These are phyloP conservation scores for Graphium colonna DNA, from an alignment of 2,888 invertebrate species.

Conservation along the genomic window DNA sequence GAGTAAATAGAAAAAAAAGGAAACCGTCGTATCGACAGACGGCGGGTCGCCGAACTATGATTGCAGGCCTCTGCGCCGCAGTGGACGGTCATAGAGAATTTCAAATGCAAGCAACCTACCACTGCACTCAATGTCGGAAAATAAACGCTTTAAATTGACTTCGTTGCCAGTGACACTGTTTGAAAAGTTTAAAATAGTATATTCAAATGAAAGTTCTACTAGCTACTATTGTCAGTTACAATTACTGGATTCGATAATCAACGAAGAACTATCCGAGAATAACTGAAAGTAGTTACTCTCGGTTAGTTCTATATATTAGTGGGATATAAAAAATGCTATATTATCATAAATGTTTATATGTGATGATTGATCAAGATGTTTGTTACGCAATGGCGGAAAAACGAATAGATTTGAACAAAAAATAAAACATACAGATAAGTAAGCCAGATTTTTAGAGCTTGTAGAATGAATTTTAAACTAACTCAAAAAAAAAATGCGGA, in stretches of 20 bases:
- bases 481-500: too few species aligned
- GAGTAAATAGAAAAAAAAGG: slow-evolving; percentile 6
- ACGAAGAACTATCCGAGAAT: not conserved
- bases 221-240: not conserved
- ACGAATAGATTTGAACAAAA: not conserved
- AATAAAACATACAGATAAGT: too few species aligned
- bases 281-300: not conserved
- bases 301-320: too few species aligned
- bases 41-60: slow-evolving; percentile 19
- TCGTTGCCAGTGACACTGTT: slow-evolving; percentile 1
- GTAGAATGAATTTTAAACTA: too few species aligned
- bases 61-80: slow-evolving; percentile 16
- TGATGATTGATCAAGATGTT: too few species aligned
- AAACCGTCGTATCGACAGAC: slow-evolving; percentile 13
- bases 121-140: slow-evolving; percentile 10
- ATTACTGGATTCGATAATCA: not conserved
- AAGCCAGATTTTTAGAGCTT: too few species aligned
- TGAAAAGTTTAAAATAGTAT: not conserved
- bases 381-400: too few species aligned
- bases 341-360: too few species aligned
- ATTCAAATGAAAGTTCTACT: not conserved
- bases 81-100: slow-evolving; percentile 16
- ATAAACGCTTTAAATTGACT: slow-evolving; percentile 1
- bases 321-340: too few species aligned
- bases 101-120: slow-evolving; percentile 14